Evolutionary conservation across 2,888 invertebrate species (phyloP).

Genomic region (Rotaria magnacalcarata): DNA sequence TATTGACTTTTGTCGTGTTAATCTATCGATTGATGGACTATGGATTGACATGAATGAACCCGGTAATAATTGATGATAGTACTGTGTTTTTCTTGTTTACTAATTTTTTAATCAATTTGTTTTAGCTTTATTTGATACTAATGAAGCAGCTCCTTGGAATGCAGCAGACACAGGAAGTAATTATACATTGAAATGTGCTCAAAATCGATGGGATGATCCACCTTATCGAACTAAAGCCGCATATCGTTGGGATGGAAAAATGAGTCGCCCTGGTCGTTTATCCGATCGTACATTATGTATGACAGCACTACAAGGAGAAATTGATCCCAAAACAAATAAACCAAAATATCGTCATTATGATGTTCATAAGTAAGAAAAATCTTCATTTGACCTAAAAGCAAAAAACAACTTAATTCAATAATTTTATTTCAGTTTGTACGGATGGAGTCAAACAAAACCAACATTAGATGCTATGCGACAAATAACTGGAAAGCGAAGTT

Average conservation of each 20-base stretch:
- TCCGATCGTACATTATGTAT: constrained; percentile 45
- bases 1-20: constrained; percentile 19
- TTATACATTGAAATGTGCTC: constrained; percentile 56
- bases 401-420: background rate
- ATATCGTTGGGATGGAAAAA: constrained; percentile 2
- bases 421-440: constrained; percentile 63
- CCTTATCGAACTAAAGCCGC: constrained; percentile 49
- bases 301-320: constrained; percentile 40
- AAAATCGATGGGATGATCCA: constrained; percentile 51
- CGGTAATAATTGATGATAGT: constrained; percentile 50
- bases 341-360: constrained; percentile 65
- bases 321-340: background rate
- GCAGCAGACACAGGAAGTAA: constrained; percentile 49
- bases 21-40: constrained; percentile 49
- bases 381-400: background rate
- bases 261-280: background rate
- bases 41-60: constrained; percentile 61
- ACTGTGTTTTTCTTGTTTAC: background rate
- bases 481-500: constrained; percentile 55
- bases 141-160: constrained; percentile 44
- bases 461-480: constrained; percentile 63
- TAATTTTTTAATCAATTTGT: background rate
- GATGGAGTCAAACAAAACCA: constrained; percentile 70
- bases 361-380: constrained; percentile 66
- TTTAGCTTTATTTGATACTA: constrained; percentile 44